A percentile compares a stretch with the other conserved stretches of the same genome.
These are phyloP conservation scores for Anomalospiza imberbis DNA, from an alignment of 2,797 vertebrate genomes.

Conservation along the genomic window DNA sequence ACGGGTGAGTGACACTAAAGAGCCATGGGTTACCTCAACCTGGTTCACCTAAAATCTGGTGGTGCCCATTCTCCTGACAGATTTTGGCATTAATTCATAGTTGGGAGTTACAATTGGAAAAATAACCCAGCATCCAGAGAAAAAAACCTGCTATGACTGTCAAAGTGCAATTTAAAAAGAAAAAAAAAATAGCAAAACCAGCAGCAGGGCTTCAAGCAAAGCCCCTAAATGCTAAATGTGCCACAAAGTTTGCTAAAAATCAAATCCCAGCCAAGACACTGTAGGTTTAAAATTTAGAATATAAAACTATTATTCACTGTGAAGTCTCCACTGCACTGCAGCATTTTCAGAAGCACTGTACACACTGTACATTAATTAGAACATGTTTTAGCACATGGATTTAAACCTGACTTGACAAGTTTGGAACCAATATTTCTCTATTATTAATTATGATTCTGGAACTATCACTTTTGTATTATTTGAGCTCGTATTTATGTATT, in stretches of 20 bases:
- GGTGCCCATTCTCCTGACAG: neutral
- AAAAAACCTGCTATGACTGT: neutral
- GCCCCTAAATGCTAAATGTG: fast-evolving
- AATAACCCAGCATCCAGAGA: neutral
- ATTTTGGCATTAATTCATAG: neutral
- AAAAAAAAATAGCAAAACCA: neutral
- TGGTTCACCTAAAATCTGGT: neutral
- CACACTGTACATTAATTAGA: neutral
- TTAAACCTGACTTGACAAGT: neutral
- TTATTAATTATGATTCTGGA: neutral
- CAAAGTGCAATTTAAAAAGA: neutral
- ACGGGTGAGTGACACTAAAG: neutral
- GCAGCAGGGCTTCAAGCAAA: neutral
- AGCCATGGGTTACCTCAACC: neutral
- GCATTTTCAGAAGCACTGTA: neutral
- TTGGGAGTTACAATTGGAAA: neutral
- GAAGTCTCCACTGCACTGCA: neutral
- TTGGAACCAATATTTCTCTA: neutral
- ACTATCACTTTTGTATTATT: neutral
- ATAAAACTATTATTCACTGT: neutral
- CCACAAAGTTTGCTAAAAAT: neutral
- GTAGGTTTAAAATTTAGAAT: neutral
- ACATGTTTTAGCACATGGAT: neutral
- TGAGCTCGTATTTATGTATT: neutral
- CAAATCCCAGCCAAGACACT: neutral